Percentiles rank a stretch among this genome's conserved stretches.
These are phyloP conservation scores for Papilio polyxenes DNA, from an alignment of 1,140 invertebrate genomes.

Conservation along the genomic window DNA sequence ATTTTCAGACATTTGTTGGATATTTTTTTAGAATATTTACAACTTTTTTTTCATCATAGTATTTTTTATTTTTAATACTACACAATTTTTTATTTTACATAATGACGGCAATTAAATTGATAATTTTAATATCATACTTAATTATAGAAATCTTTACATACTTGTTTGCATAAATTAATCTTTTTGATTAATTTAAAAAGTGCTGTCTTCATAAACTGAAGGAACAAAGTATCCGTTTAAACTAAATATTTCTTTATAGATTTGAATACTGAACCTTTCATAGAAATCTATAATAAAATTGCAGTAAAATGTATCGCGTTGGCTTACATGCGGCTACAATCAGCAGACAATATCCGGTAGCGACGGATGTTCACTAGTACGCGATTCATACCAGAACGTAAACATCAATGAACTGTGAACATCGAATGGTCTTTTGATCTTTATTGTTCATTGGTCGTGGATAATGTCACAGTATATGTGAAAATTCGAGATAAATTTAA, in stretches of 20 bases:
- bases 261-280: not conserved
- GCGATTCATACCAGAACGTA: not conserved
- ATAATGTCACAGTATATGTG: constrained; percentile 7
- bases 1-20: not conserved
- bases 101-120: no score
- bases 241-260: not conserved
- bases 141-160: no score
- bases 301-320: not conserved
- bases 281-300: not conserved
- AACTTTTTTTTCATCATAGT: not conserved
- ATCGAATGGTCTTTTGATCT: constrained; percentile 34
- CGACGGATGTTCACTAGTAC: not conserved
- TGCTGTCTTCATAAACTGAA: no score
- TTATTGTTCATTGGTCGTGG: constrained; percentile 14
- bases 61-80: not conserved
- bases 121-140: no score
- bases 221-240: no score
- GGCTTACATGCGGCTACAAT: not conserved
- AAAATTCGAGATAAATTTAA: not conserved
- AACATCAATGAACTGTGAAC: constrained; percentile 23
- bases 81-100: no score
- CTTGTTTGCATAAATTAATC: no score
- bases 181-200: no score
- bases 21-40: not conserved
- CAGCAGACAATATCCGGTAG: constrained; percentile 9